phyloP scores from a whole-genome alignment of 2,888 invertebrate species.

The Seira musarum region DNA sequence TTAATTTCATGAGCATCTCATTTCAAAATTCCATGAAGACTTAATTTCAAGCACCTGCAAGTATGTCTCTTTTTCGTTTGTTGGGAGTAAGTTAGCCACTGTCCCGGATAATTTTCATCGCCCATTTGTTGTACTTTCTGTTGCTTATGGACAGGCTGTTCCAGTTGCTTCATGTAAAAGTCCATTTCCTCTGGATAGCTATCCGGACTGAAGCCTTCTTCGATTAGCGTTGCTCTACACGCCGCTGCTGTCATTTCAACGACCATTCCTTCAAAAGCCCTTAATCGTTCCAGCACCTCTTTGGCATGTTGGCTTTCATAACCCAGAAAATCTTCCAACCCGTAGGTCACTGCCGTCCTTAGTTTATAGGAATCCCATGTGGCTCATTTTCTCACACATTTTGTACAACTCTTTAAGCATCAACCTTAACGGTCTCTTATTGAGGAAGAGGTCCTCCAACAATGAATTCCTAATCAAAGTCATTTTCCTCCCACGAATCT shows the following conservation, averaged over 20 bases:
- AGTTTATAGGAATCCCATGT: constrained; percentile 64
- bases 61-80: constrained; percentile 88
- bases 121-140: constrained; percentile 13
- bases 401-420: constrained; percentile 82
- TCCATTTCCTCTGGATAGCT: constrained; percentile 73
- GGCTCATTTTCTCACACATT: constrained; percentile 76
- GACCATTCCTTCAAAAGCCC: constrained; percentile 70
- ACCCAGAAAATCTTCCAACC: constrained; percentile 60
- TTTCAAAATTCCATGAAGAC: constrained; percentile 6
- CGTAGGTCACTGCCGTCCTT: constrained; percentile 54
- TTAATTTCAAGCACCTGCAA: constrained; percentile 85
- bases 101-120: constrained; percentile 71
- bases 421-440: constrained; percentile 81
- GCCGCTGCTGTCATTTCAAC: constrained; percentile 79
- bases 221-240: constrained; percentile 82
- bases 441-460: constrained; percentile 81
- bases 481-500: constrained; percentile 81
- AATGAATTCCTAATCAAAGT: constrained; percentile 77
- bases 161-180: constrained; percentile 63
- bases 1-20: background rate
- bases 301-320: constrained; percentile 56
- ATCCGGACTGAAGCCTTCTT: constrained; percentile 85
- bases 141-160: constrained; percentile 47
- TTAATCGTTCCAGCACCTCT: constrained; percentile 72
- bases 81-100: constrained; percentile 89